Percentiles rank a stretch among this genome's conserved stretches.
Evolutionary conservation across 2,113 vertebrate species (phyloP).

Genomic region (Ciconia boyciana): DNA sequence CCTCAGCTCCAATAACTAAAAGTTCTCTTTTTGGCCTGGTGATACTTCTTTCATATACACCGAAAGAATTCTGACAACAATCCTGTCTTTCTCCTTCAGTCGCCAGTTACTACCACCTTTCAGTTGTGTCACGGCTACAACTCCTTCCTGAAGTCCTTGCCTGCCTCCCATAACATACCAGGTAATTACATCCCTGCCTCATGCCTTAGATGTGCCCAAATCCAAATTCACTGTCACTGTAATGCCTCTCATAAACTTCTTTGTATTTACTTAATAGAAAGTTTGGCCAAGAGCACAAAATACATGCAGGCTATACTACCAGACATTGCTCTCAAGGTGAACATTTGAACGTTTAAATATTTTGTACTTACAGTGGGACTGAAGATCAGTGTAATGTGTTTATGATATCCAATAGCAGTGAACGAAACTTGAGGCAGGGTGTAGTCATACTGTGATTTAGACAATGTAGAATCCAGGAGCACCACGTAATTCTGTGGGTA

Average conservation of each 20-base stretch:
- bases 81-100: not conserved
- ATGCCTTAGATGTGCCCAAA: not conserved
- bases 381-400: conserved; percentile 91
- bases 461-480: conserved; percentile 88
- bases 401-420: conserved; percentile 88
- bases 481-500: conserved; percentile 85
- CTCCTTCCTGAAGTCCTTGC: not conserved
- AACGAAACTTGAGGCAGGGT: conserved; percentile 91
- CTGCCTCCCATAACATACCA: not conserved
- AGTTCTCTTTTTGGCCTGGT: not conserved
- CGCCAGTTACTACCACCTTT: not conserved
- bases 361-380: conserved; percentile 84
- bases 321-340: not conserved
- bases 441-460: conserved; percentile 92
- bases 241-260: not conserved
- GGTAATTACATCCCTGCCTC: not conserved
- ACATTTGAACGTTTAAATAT: not conserved
- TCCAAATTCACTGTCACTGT: not conserved
- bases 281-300: not conserved
- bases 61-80: not conserved
- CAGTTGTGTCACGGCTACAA: not conserved
- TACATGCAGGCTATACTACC: not conserved
- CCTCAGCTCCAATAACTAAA: not conserved
- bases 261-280: not conserved
- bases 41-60: not conserved